Evolutionary conservation across 1,140 invertebrate species (phyloP), one percentile per base, ranked within the genome.

Genomic region (Caenorhabditis latens): DNA sequence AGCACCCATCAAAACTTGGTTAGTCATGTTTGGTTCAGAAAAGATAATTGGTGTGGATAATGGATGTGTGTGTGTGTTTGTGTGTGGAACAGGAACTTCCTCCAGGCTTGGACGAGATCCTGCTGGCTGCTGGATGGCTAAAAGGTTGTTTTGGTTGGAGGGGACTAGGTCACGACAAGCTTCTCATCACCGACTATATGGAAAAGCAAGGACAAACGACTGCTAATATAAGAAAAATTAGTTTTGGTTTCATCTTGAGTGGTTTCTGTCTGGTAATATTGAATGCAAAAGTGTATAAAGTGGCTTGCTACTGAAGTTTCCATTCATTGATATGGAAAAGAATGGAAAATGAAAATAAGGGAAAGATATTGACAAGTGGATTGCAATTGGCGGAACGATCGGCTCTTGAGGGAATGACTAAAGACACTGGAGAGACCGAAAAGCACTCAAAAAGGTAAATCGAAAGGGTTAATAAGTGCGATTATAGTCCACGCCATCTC

Each of bases 11-110:
- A 79, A 79, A 79, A 79, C 71, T 79, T 79, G 46, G 71, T 79
- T 79, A 79, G 71, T 79, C 71, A 79, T 79, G 71, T 50, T 79
- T 79, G 71, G 71, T 79, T 79, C 46, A 79, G 71, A 79, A 79
- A 79, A 79, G 71, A 79, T 79, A 79, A 79, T 79, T 79, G 71
- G 71, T 79, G 71, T 79, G 71, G 71, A 79, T 79, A 79, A 79
- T 79, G 71, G 71, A 79, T 79, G 71, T 50, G 71, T 53, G 46
- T 79, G 71, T 79, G 43, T 79, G 65, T 71, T 43, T 79, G 71
- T 43, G 65, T 53, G 46, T 79, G 21, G 71, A 79, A 79, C 71
- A 79, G 46, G 71, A 79, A 79, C 71, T 50, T 11, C 65, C 65
- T 46, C 46, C 65, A 71, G 65, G 43, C 65, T 42, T 71, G 71